A percentile compares a stretch with the other conserved stretches of the same genome.
Evolutionary conservation across 1,140 invertebrate genomes (phyloP).

Genomic region (Brachionus paranguensis): DNA sequence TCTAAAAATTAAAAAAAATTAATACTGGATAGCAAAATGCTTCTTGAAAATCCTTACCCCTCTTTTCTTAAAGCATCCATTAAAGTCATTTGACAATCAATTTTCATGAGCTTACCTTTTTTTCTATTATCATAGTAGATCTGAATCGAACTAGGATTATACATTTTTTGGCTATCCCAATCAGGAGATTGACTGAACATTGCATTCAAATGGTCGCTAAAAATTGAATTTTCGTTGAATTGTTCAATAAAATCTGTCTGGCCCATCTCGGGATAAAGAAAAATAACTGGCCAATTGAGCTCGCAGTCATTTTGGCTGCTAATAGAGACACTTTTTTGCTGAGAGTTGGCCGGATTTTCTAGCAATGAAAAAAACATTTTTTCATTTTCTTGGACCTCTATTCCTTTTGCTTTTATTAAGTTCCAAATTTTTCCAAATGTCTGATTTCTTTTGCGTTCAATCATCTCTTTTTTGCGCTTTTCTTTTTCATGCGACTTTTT

Average conservation of each 20-base stretch:
- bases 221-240: constrained; percentile 66
- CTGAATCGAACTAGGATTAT: constrained; percentile 57
- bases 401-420: background rate
- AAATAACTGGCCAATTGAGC: constrained; percentile 67
- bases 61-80: constrained; percentile 62
- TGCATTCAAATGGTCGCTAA: constrained; percentile 66
- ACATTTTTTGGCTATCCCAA: constrained; percentile 70
- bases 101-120: constrained; percentile 62
- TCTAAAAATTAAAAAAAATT: constrained; percentile 50
- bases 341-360: constrained; percentile 2
- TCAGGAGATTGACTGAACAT: constrained; percentile 64
- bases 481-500: constrained; percentile 50
- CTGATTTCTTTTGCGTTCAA: background rate
- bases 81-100: constrained; percentile 62
- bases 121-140: constrained; percentile 73
- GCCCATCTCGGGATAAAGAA: constrained; percentile 71
- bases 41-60: constrained; percentile 55
- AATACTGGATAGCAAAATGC: background rate
- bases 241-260: constrained; percentile 57
- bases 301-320: background rate
- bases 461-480: constrained; percentile 19
- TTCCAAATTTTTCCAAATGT: background rate
- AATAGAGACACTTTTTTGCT: background rate
- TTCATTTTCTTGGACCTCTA: constrained; percentile 3
- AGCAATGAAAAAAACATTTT: background rate